phyloP scores from a whole-genome alignment of 2,888 invertebrate genomes.

The Melieria crassipennis region DNA sequence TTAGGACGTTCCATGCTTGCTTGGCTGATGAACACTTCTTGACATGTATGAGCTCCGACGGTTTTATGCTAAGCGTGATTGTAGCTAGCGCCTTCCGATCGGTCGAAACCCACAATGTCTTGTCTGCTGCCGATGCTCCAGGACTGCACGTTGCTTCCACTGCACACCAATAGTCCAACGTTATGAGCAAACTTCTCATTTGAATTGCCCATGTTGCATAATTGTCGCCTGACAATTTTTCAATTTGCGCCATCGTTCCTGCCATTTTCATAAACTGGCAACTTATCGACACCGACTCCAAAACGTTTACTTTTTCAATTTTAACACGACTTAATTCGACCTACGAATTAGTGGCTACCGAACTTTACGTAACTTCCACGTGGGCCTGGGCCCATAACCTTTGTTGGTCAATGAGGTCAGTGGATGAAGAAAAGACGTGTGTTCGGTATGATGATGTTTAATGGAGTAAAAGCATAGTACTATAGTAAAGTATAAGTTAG shows the following conservation, averaged over 20 bases:
- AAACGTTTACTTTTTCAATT: no score
- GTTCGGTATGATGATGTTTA: no score
- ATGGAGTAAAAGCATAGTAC: no score
- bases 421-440: no score
- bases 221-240: constrained; percentile 2
- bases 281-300: no score
- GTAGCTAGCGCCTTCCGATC: constrained; percentile 11
- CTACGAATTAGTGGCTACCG: no score
- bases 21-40: neutral
- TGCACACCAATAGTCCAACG: neutral
- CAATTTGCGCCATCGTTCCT: neutral
- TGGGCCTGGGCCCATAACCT: no score
- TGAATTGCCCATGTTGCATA: neutral
- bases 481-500: no score
- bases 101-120: neutral
- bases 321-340: no score
- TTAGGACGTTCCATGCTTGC: constrained; percentile 1
- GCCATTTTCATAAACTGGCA: no score
- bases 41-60: neutral
- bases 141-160: neutral
- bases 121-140: neutral
- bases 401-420: no score
- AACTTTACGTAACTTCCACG: no score
- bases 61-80: neutral
- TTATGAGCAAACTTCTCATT: neutral